Conservation (phyloP, 2,888 invertebrate species). For the Xestoiulus laeticollis region DNA sequence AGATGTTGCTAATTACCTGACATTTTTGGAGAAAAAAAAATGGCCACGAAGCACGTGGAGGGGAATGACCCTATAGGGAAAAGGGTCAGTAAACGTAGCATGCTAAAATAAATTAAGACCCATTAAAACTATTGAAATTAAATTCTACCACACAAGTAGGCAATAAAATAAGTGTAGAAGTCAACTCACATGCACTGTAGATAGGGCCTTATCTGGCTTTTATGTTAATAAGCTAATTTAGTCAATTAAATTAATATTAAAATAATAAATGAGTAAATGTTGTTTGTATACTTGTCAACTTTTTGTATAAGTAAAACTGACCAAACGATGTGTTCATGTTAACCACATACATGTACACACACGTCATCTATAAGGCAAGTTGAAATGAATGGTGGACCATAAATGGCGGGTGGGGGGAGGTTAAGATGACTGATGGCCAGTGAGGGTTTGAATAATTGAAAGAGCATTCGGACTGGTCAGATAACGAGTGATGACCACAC, state of each 20-base stretch:
- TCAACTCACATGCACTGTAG: too few relatives aligned
- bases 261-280: too few relatives aligned
- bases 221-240: too few relatives aligned
- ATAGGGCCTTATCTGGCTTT: too few relatives aligned
- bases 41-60: neutral
- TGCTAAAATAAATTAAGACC: too few relatives aligned
- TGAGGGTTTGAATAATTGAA: conserved; percentile 50
- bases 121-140: too few relatives aligned
- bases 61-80: neutral
- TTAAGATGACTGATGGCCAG: neutral
- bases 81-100: neutral
- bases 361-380: neutral
- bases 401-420: neutral
- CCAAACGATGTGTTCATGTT: too few relatives aligned
- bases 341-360: neutral
- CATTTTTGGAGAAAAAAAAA: neutral
- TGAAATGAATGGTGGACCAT: neutral
- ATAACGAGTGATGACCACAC: conserved; percentile 49
- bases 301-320: too few relatives aligned
- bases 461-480: conserved; percentile 49
- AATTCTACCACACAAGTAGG: neutral
- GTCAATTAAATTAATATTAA: too few relatives aligned
- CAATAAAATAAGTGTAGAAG: neutral
- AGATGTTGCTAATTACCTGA: neutral
- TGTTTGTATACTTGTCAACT: too few relatives aligned